Evolutionary conservation across 1,140 invertebrate species (phyloP), one percentile per base, ranked within the genome.

Genomic region (Pinna nobilis): DNA sequence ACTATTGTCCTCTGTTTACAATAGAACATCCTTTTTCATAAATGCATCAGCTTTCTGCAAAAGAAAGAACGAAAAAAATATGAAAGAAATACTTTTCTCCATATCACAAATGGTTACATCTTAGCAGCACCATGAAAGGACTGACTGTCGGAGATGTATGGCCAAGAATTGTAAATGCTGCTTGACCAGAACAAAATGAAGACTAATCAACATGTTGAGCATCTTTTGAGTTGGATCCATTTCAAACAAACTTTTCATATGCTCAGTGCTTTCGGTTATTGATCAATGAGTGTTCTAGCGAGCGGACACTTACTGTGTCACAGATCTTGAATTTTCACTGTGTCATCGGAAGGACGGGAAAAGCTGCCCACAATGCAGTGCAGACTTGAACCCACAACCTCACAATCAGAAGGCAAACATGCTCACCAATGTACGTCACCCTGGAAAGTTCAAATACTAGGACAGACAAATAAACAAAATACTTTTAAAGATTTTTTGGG

Each of bases 1-100:
- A n/a, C 23, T 18, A 15, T 35, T n/a, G 9, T 35, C 28, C 18
- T n/a, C 30, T 60, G 18, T 32, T 2, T n/a, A 35, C n/a, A 33
- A 32, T 15, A 78, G 50, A n/a, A 47, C 32, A 49, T 73, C 65
- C 33, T 59, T 77, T 41, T 75, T 55, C 49, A 81, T 60, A 23
- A 78, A 74, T 23, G 63, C 59, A 33, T 77, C 47, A 37, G 71
- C 77, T 68, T 68, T 79, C 79, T 81, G 74, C 55, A 79, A 81
- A 39, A 49, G 64, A 50, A 55, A 55, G 53, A 66, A 32, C 11
- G 44, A 65, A 47, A 69, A 53, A 9, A 55, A n/a, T 47, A 25
- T 35, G 35, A 18, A 57, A 25, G 68, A 20, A 28, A 50, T 60
- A 39, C 33, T 5, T 51, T 28, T 15, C 30, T 32, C 33, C 2